A percentile compares a stretch with the other conserved stretches of the same genome.
Conservation (phyloP, 2,888 invertebrate genomes). For the Andrena trimmerana region DNA sequence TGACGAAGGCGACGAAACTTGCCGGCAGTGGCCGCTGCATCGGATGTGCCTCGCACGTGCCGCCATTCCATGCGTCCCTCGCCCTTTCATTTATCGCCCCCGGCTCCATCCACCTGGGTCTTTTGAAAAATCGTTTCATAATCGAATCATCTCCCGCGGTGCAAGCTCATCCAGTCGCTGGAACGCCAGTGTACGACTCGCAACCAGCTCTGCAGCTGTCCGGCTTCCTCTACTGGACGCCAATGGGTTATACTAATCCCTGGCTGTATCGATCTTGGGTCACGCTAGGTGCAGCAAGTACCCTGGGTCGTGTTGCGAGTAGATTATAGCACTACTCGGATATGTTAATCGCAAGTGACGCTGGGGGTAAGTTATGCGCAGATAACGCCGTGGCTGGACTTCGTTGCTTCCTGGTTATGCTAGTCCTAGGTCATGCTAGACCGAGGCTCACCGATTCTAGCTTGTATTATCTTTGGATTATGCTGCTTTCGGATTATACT, state of each 20-base stretch:
- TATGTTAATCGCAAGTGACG: slow-evolving; percentile 53
- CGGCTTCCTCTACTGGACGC: neutral
- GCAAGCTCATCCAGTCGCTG: neutral
- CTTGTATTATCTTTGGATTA: slow-evolving; percentile 10
- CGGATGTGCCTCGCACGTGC: slow-evolving; percentile 45
- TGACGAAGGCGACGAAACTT: slow-evolving; percentile 51
- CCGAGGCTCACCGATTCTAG: slow-evolving; percentile 19
- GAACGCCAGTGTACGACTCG: neutral
- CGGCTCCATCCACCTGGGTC: neutral
- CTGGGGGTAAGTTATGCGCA: slow-evolving; percentile 42
- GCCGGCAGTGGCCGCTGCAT: slow-evolving; percentile 36
- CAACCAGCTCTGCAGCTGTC: neutral
- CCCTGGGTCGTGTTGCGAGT: neutral
- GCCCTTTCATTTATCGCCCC: neutral
- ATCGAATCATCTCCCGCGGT: neutral
- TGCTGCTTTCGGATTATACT: slow-evolving; percentile 24
- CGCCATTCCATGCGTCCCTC: slow-evolving; percentile 28
- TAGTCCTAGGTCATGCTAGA: slow-evolving; percentile 43
- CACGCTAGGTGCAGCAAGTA: neutral
- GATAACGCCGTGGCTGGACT: slow-evolving; percentile 36
- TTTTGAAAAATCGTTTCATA: neutral
- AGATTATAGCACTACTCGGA: slow-evolving; percentile 5
- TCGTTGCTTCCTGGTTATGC: slow-evolving; percentile 53
- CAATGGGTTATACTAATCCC: slow-evolving; percentile 9
- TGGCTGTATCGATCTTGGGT: slow-evolving; percentile 1